Base-by-base conservation (phyloP, 1,140 invertebrate species). In the Trachelipus rathkii region DNA sequence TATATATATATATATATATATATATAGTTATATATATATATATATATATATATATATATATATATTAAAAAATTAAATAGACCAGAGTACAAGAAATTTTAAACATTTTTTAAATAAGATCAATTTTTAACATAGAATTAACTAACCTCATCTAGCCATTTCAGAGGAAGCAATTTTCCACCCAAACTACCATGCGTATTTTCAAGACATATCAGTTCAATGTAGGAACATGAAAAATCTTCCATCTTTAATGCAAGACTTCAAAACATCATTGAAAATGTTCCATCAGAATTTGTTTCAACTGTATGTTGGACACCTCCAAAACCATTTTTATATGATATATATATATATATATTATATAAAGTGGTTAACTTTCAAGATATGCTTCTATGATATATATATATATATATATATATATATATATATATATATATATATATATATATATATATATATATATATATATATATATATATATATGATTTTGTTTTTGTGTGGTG, bases 111-210 rank as follows among this genome's bases (percentile, higher is more conserved):
- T 33, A 33, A 33, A 33, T 33, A 33, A 33, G 1, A 33, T 33
- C 33, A 33, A 33, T 33, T 1, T 33, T 33, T 33, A 33, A 33
- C 6, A 33, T 33, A 33, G 6, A 33, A 33, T 33, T 33, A 68
- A 73, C 71, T 43, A 74, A 89, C 88, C 84, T 94, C 85, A 76
- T 92, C 87, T 11, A 98, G 83, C 90, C 92, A 98, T 4, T 88
- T 84, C 21, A 93, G 82, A 0, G 95, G 92, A 10, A 98, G 79
- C 0, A 92, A 89, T 83, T 90, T 92, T 33, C 96, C 96, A 11
- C 94, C 94, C 83, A 92, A 93, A 79, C 89, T 88, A 83, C 95
- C 96, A 71, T 97, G 93, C 0, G 96, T 97, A 82, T 98, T 98
- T 85, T 99, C 96, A 0, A 97, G 87, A 43, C 91, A 89, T 24